A percentile compares a stretch with the other conserved stretches of the same genome.
phyloP scores from a whole-genome alignment of 1,140 invertebrate genomes.

The Ladona fulva region DNA sequence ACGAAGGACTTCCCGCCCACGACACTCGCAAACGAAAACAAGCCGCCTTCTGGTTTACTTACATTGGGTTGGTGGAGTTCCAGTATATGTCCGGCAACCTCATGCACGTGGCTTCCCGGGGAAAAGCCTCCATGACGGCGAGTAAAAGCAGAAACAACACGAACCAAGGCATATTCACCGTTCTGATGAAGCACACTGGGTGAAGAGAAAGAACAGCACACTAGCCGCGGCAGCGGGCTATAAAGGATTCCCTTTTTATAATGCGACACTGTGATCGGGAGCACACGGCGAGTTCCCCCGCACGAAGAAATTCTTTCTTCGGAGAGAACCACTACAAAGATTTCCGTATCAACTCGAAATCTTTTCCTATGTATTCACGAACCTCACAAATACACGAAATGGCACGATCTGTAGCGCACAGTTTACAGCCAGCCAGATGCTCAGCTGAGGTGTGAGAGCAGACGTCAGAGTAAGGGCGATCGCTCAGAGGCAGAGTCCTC shows the following conservation, averaged over 20 bases:
- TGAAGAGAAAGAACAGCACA: not conserved
- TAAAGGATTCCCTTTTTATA: too few relatives aligned
- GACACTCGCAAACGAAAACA: constrained; percentile 34
- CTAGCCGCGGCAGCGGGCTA: too few relatives aligned
- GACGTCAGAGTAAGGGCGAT: not conserved
- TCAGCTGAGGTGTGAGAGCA: constrained; percentile 2
- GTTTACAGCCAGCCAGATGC: not conserved
- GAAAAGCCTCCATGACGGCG: constrained; percentile 43
- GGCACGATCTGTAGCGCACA: not conserved
- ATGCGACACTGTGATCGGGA: not conserved
- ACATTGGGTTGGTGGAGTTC: constrained; percentile 51
- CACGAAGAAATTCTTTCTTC: not conserved
- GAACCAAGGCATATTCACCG: constrained; percentile 41
- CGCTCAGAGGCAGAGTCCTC: not conserved
- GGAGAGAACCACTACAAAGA: too few relatives aligned
- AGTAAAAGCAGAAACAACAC: constrained; percentile 43
- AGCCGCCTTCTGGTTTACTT: constrained; percentile 30
- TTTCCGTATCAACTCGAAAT: too few relatives aligned
- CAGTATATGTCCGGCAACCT: constrained; percentile 48
- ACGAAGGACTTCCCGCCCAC: constrained; percentile 23
- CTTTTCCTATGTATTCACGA: too few relatives aligned
- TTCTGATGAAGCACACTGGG: not conserved
- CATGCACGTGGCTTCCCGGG: constrained; percentile 42
- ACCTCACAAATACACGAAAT: not conserved
- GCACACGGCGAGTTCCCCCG: not conserved